Conservation (phyloP, 2,113 vertebrate genomes). For the Gymnocephalus cernua region DNA sequence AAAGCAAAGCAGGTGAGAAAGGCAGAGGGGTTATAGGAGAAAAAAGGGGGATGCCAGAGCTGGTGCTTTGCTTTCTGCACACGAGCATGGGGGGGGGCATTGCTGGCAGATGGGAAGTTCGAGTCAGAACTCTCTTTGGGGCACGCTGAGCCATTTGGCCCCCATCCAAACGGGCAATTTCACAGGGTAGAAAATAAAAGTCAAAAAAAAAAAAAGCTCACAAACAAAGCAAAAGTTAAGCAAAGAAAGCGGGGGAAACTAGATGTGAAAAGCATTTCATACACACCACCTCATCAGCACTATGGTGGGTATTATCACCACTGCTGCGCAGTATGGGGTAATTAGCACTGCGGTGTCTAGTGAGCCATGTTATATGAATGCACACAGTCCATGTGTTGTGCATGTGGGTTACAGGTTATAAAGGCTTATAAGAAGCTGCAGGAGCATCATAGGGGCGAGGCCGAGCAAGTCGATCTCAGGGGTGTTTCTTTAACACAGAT, state of each 20-base stretch:
- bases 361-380: conserved; percentile 13
- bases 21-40: conserved; percentile 1
- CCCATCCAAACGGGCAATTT: conserved; percentile 69
- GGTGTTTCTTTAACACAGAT: conserved; percentile 48
- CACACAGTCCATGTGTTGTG: conserved; percentile 13
- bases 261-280: conserved; percentile 42
- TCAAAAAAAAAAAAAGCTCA: neutral
- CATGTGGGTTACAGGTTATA: conserved; percentile 2
- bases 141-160: conserved; percentile 66
- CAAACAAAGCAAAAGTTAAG: conserved; percentile 55
- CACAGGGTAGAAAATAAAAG: conserved; percentile 16
- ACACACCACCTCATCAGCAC: conserved; percentile 42
- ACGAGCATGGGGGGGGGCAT: conserved; percentile 7
- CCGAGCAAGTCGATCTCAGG: conserved; percentile 47
- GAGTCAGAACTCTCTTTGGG: conserved; percentile 63
- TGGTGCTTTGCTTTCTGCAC: conserved; percentile 49
- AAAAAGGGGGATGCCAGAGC: neutral
- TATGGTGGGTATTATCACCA: conserved; percentile 41
- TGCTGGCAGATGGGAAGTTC: conserved; percentile 71
- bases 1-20: conserved; percentile 46
- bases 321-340: conserved; percentile 51
- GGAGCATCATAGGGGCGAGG: conserved; percentile 21
- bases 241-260: conserved; percentile 18
- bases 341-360: conserved; percentile 63
- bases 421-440: conserved; percentile 22